Conservation (phyloP, 2,797 vertebrate genomes). For the Onychomys torridus region DNA sequence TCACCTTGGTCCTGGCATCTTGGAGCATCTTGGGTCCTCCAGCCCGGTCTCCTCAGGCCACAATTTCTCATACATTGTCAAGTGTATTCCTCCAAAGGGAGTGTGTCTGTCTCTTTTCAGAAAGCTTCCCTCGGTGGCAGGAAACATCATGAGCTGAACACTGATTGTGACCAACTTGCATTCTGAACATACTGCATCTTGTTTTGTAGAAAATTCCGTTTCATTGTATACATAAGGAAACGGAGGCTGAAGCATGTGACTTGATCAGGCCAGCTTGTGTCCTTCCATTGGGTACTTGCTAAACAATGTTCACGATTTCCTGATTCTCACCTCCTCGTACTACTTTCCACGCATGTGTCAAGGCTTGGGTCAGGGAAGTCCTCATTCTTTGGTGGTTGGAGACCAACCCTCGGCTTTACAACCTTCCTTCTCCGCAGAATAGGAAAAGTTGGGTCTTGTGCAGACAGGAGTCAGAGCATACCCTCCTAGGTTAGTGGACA, state of each 20-base stretch:
- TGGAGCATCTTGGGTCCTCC: neutral
- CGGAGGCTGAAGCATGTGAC: neutral
- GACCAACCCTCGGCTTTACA: neutral
- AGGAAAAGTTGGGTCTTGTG: too few species aligned
- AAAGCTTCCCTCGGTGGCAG: neutral
- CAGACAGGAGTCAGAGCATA: neutral
- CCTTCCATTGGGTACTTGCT: neutral
- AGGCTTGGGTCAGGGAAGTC: neutral
- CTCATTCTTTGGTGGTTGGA: neutral
- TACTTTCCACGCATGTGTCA: neutral
- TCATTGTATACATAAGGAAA: neutral
- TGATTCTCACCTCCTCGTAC: neutral
- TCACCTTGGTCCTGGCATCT: neutral
- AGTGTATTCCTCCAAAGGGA: neutral
- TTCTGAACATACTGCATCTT: neutral
- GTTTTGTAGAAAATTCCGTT: neutral
- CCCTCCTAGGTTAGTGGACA: neutral
- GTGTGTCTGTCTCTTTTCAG: neutral
- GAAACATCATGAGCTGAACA: neutral
- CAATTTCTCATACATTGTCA: neutral
- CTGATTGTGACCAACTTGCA: too few species aligned
- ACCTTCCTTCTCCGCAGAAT: neutral
- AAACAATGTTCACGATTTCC: neutral
- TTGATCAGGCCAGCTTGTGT: neutral
- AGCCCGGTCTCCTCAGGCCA: neutral